Evolutionary conservation across 2,113 vertebrate genomes (phyloP), one percentile per base, ranked within the genome.

Genomic region (Nicator chloris): DNA sequence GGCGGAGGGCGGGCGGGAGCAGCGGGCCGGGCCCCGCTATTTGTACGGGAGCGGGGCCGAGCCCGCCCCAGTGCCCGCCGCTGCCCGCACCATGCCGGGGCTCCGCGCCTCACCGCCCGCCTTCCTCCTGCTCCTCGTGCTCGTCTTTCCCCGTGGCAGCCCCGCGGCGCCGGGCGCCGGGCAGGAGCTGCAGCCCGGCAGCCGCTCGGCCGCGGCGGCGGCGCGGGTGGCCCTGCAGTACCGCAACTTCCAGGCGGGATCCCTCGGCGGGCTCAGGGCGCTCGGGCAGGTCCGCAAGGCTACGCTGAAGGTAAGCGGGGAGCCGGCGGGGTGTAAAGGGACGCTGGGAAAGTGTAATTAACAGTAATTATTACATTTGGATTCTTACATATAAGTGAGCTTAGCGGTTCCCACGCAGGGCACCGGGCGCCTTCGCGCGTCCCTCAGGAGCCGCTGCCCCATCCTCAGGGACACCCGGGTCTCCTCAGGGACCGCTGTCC

Each of bases 191-290:
- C 3, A 12, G 9, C 44, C 82, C 80, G 18, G 53, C 47, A 39
- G 47, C 63, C 76, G 44, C 2, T 33, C 8, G 57, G 95, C 96
- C 6, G 42, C 10, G 70, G 90, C 76, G 30, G 96, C 95, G 33
- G 98, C 97, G 26, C 40, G 88, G 28, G 71, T 69, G 17, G 98
- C 98, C 3, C 73, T 98, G 89, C 94, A 97, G 21, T 97, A 96
- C 86, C 42, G 75, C 92, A 98, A 98, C 97, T 97, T 80, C 96
- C 83, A 91, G 27, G 8, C 20, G 10, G 93, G 49, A 3, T 98
- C 97, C 23, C 97, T 95, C 47, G 70, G 68, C 30, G 69, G 17
- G 44, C 95, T 98, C 27, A 66, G 53, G 33, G 70, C 15, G 40
- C 95, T 97, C 82, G 81, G 37, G 3, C 35, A 61, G 4, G 80